Evolutionary conservation across 2,888 invertebrate species (phyloP).

Genomic region (Spialia ferax): DNA sequence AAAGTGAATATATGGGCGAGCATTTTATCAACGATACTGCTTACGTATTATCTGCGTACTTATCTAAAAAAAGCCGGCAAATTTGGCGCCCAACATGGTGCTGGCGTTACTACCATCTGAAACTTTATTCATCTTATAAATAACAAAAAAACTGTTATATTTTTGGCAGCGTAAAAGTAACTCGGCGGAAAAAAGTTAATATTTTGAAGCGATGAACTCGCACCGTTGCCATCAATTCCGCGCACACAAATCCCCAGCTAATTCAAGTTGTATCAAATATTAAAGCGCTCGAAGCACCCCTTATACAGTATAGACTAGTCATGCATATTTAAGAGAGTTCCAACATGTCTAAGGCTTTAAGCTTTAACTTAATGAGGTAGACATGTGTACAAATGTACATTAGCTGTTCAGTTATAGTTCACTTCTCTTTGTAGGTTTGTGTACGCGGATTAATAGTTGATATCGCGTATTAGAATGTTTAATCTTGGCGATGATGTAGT

Average conservation of each 20-base stretch:
- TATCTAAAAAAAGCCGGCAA: background rate
- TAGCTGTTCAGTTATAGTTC: slow-evolving; percentile 29
- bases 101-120: background rate
- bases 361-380: slow-evolving; percentile 66
- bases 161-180: slow-evolving; percentile 26
- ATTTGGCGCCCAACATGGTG: slow-evolving; percentile 7
- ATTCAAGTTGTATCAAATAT: slow-evolving; percentile 53
- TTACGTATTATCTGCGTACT: background rate
- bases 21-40: background rate
- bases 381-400: slow-evolving; percentile 37
- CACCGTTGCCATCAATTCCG: slow-evolving; percentile 40
- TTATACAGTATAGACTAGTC: slow-evolving; percentile 53
- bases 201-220: slow-evolving; percentile 40
- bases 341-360: slow-evolving; percentile 71
- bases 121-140: slow-evolving; percentile 31
- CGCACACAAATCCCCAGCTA: slow-evolving; percentile 43
- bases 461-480: slow-evolving; percentile 30
- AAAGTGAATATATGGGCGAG: background rate
- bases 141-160: slow-evolving; percentile 27
- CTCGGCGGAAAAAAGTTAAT: slow-evolving; percentile 33
- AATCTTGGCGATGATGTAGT: slow-evolving; percentile 16
- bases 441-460: slow-evolving; percentile 43
- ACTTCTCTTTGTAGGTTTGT: slow-evolving; percentile 36
- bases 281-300: slow-evolving; percentile 51
- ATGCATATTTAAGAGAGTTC: slow-evolving; percentile 67